phyloP scores from a whole-genome alignment of 2,888 invertebrate genomes.

The Teleogryllus oceanicus region DNA sequence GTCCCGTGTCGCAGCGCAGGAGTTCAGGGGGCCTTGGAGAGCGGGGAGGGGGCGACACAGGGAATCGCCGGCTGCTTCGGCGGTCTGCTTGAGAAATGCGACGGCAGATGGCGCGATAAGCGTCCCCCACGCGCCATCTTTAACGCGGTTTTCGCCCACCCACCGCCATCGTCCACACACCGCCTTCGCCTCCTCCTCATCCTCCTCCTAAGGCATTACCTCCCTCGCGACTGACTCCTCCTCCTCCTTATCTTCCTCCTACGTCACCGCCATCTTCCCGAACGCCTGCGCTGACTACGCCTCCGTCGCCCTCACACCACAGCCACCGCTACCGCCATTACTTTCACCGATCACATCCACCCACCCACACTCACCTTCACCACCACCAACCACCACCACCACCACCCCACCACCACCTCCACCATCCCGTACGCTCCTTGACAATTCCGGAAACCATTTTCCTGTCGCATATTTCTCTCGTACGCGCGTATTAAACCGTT shows the following conservation, averaged over 20 bases:
- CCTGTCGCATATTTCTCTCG: constrained; percentile 8
- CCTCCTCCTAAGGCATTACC: background rate
- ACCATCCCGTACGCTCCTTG: background rate
- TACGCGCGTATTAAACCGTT: background rate
- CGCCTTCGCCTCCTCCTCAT: no score
- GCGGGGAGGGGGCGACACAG: no score
- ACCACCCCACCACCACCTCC: background rate
- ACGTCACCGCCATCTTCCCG: background rate
- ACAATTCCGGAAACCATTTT: background rate
- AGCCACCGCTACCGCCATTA: background rate
- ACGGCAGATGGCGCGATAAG: no score
- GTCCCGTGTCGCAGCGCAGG: no score
- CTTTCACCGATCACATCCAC: background rate
- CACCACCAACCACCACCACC: background rate
- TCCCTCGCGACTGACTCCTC: background rate
- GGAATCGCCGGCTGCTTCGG: no score
- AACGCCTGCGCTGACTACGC: background rate
- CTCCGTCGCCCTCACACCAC: background rate
- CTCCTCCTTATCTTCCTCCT: background rate
- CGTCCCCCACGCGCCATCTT: no score
- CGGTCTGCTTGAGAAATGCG: no score
- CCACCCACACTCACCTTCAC: background rate
- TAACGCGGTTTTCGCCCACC: no score
- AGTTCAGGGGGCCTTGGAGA: no score
- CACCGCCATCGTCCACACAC: no score